Evolutionary conservation across 2,888 invertebrate species (phyloP).

Genomic region (Tiliacea citrago): DNA sequence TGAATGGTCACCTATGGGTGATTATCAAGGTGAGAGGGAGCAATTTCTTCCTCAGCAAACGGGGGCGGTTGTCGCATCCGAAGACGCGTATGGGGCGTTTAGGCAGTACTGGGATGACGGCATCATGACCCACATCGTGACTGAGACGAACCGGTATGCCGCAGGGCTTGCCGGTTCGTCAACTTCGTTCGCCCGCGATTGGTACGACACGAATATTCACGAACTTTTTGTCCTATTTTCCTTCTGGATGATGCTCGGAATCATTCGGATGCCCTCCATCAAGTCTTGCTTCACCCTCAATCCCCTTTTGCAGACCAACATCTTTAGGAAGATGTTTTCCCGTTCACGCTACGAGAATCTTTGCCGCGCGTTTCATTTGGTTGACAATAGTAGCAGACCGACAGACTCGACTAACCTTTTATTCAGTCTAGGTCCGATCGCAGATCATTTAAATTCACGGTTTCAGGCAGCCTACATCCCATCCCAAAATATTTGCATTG

Average conservation of each 20-base stretch:
- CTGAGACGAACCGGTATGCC: background rate
- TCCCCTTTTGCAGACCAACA: background rate
- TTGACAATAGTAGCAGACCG: background rate
- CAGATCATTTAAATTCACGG: background rate
- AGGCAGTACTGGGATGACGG: constrained; percentile 3
- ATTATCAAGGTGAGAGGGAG: background rate
- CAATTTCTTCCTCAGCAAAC: background rate
- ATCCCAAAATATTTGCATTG: constrained; percentile 1
- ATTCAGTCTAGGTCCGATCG: background rate
- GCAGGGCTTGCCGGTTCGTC: background rate
- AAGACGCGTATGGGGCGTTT: constrained; percentile 1
- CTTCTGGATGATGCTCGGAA: constrained; percentile 20
- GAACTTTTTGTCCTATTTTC: constrained; percentile 4
- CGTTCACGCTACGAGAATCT: background rate
- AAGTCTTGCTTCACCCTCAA: background rate
- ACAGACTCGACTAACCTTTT: background rate
- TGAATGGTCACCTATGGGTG: constrained; percentile 5
- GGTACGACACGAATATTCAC: constrained; percentile 13
- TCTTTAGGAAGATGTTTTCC: constrained; percentile 10
- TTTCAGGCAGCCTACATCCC: constrained; percentile 3
- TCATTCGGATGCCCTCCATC: constrained; percentile 5
- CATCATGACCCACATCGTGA: background rate
- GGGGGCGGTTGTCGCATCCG: background rate
- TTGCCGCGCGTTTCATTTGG: constrained; percentile 17
- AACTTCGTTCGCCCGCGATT: background rate